These are phyloP conservation scores for Corbicula japonica DNA, from an alignment of 2,888 invertebrate species.

Conservation along the genomic window DNA sequence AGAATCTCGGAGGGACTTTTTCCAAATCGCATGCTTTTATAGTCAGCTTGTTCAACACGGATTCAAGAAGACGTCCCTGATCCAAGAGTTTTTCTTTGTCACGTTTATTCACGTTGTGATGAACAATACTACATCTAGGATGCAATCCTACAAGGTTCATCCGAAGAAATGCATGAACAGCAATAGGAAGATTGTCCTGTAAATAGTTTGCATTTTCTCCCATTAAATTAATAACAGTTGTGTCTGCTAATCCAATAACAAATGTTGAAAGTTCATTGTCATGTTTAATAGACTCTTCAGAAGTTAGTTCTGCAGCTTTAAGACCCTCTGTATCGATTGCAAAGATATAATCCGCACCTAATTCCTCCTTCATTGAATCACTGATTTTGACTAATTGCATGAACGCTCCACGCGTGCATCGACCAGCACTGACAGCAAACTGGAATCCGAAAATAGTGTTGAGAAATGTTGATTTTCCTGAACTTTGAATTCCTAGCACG, in stretches of 20 bases:
- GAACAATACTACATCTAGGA: conserved; percentile 37
- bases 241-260: conserved; percentile 41
- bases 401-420: conserved; percentile 52
- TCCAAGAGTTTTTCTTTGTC: conserved; percentile 19
- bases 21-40: conserved; percentile 30
- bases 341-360: conserved; percentile 38
- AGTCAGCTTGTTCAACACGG: conserved; percentile 35
- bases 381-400: conserved; percentile 38
- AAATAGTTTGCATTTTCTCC: conserved; percentile 44
- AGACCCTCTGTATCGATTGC: conserved; percentile 55
- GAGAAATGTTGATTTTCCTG: conserved; percentile 52
- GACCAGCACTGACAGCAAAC: conserved; percentile 51
- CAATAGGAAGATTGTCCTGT: conserved; percentile 40
- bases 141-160: conserved; percentile 10
- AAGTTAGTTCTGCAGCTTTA: conserved; percentile 25
- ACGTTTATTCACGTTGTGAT: conserved; percentile 42
- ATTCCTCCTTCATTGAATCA: not conserved
- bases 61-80: conserved; percentile 16
- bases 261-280: conserved; percentile 52
- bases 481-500: conserved; percentile 57
- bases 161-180: conserved; percentile 37
- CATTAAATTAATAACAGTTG: conserved; percentile 36
- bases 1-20: conserved; percentile 1
- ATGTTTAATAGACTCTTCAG: not conserved
- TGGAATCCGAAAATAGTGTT: conserved; percentile 43